Evolutionary conservation across 2,797 vertebrate species (phyloP), one percentile per base, ranked within the genome.

Genomic region (Poecilia picta): DNA sequence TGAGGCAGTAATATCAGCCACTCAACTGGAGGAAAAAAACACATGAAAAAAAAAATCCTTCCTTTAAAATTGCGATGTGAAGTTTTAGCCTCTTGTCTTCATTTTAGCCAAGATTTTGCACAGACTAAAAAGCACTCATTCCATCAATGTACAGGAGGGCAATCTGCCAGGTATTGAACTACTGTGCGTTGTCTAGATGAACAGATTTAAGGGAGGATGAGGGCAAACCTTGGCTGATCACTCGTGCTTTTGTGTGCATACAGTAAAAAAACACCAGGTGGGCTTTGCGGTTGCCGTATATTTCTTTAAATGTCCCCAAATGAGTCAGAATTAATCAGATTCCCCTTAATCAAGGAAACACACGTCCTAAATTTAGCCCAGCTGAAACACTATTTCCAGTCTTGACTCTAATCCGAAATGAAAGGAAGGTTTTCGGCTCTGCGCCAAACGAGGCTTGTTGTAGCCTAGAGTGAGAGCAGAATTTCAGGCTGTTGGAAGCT

Each of bases 1-100:
- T 76, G 84, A 82, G 88, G 85, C 74, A 83, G 90, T 89, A 91
- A 93, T 91, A 93, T 89, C 79, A 93, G 82, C 73, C 85, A 85
- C 90, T 92, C 91, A 88, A 77, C 70, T 75, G 74, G 80, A 90
- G 80, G 85, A 85, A 91, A 86, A 78, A 86, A 81, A 79, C 89
- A 72, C 51, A 75, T 41, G 47, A 75, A 82, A 47, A 79, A 47
- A 79, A 88, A 81, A 41, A 43, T 28, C 23, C n/a, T 74, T 85
- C 85, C 74, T 76, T 82, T 53, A 81, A 81, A 86, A 70, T 89
- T 89, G 70, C 91, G 82, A 89, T 91, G 82, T 83, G 85, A 83
- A 78, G 76, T 83, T 72, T 91, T 95, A 92, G 92, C 91, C 76
- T 3, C 13, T 33, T 73, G 80, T 72, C 8, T 12, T 73, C 25